Percentiles rank a stretch among this genome's conserved stretches.
These are phyloP conservation scores for Zophobas morio DNA, from an alignment of 1,140 invertebrate genomes.

Conservation along the genomic window DNA sequence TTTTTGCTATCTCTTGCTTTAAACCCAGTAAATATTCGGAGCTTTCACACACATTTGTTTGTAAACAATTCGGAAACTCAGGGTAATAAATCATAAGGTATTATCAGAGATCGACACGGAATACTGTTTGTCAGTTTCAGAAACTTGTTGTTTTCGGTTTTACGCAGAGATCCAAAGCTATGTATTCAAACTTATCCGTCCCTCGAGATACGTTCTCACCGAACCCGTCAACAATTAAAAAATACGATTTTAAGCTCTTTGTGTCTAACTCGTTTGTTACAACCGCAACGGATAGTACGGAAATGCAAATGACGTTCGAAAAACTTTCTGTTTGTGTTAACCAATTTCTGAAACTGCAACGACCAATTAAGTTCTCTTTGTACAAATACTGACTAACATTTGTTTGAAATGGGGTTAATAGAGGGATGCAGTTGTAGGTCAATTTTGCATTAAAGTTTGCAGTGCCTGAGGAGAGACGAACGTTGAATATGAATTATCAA, in stretches of 20 bases:
- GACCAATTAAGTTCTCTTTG: constrained; percentile 34
- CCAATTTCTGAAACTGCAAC: constrained; percentile 21
- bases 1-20: too few species aligned
- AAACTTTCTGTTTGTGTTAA: constrained; percentile 7
- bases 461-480: too few species aligned
- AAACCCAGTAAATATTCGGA: too few species aligned
- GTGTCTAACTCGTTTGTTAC: constrained; percentile 27
- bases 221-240: neutral
- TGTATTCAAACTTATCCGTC: neutral
- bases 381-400: neutral
- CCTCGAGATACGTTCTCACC: neutral
- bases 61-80: neutral
- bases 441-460: too few species aligned
- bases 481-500: too few species aligned
- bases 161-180: neutral
- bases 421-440: neutral
- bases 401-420: constrained; percentile 1
- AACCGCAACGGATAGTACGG: constrained; percentile 11
- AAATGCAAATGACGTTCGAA: constrained; percentile 18
- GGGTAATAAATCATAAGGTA: constrained; percentile 6
- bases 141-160: neutral
- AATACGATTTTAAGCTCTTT: constrained; percentile 6
- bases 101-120: constrained; percentile 1
- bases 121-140: neutral
- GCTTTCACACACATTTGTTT: neutral